Conservation (phyloP, 2,113 vertebrate genomes). For the Platysternon megacephalum region DNA sequence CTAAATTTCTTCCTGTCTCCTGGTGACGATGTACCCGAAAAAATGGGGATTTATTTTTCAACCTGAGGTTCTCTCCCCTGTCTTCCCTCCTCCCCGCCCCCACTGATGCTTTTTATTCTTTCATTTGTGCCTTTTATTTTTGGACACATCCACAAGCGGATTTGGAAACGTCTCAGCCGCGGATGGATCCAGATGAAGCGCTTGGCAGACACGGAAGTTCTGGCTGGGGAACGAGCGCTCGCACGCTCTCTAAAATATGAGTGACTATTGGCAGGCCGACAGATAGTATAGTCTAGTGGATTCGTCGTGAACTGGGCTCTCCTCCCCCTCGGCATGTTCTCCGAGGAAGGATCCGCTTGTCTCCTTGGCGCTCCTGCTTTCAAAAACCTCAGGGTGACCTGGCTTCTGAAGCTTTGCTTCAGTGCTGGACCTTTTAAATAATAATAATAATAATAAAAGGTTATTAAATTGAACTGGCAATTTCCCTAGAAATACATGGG, state of each 20-base stretch:
- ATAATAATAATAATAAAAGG: background rate
- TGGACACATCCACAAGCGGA: background rate
- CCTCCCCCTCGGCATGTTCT: background rate
- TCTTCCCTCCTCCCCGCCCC: background rate
- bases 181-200: conserved; percentile 74
- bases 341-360: background rate
- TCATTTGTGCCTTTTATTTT: background rate
- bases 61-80: background rate
- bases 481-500: conserved; percentile 15
- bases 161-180: conserved; percentile 17
- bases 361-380: rapidly evolving
- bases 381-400: conserved; percentile 1
- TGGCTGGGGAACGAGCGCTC: conserved; percentile 55
- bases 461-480: conserved; percentile 46
- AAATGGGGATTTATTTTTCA: background rate
- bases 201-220: conserved; percentile 71
- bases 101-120: conserved; percentile 8
- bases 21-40: background rate
- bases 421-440: background rate
- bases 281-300: background rate
- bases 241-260: conserved; percentile 67
- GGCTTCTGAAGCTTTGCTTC: background rate
- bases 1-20: background rate
- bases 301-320: background rate
- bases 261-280: conserved; percentile 66